Conservation (phyloP, 1,140 invertebrate genomes). For the Cardiocondyla obscurior region DNA sequence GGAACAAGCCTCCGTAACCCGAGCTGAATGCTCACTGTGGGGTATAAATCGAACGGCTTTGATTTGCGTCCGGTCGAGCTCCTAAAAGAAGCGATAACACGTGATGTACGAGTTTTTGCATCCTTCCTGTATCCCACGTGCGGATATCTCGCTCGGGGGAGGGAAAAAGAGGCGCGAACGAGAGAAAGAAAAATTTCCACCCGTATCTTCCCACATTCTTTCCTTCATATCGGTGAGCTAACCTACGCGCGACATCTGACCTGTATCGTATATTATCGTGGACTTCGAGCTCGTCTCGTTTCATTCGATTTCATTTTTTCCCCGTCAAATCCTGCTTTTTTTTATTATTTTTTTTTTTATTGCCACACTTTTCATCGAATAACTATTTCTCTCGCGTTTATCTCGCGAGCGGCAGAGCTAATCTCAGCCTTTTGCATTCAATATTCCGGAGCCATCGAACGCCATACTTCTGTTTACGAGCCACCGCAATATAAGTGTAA, state of each 20-base stretch:
- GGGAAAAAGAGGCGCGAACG: background rate
- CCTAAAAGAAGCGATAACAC: constrained; percentile 36
- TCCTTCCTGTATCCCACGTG: constrained; percentile 6
- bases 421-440: background rate
- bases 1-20: background rate
- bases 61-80: constrained; percentile 20
- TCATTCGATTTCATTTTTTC: background rate
- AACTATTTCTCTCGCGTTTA: background rate
- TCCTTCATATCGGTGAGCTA: background rate
- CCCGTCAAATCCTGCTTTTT: too few relatives aligned
- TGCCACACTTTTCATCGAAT: background rate
- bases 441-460: background rate
- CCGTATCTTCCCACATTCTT: constrained; percentile 22
- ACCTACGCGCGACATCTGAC: background rate
- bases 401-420: background rate
- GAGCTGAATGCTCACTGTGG: background rate
- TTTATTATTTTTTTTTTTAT: background rate
- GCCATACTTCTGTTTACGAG: constrained; percentile 41
- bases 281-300: background rate
- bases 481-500: constrained; percentile 38
- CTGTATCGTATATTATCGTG: background rate
- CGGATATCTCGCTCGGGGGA: constrained; percentile 13
- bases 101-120: constrained; percentile 46
- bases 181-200: background rate
- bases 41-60: constrained; percentile 38